Evolutionary conservation across 2,113 vertebrate species (phyloP).

Genomic region (Bos taurus): ARS-UCD2.0 NC_037336.1:3264501-3265000

Average conservation of each 20-base stretch:
- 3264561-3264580: neutral
- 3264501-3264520: neutral
- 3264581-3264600: neutral
- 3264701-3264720: neutral
- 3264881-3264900: too few species aligned
- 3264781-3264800: too few species aligned
- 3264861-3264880: too few species aligned
- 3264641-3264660: neutral
- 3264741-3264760: neutral
- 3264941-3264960: neutral
- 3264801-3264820: too few species aligned
- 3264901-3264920: too few species aligned
- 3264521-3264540: neutral
- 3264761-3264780: too few species aligned
- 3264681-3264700: neutral
- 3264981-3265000: neutral
- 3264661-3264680: neutral
- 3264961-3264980: accelerated
- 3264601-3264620: neutral
- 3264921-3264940: neutral
- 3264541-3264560: neutral
- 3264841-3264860: too few species aligned
- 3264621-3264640: neutral
- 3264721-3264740: neutral
- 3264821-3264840: too few species aligned